Percentiles rank a stretch among this genome's conserved stretches.
phyloP scores from a whole-genome alignment of 2,888 invertebrate species.

The Chymomyza caudatula region DNA sequence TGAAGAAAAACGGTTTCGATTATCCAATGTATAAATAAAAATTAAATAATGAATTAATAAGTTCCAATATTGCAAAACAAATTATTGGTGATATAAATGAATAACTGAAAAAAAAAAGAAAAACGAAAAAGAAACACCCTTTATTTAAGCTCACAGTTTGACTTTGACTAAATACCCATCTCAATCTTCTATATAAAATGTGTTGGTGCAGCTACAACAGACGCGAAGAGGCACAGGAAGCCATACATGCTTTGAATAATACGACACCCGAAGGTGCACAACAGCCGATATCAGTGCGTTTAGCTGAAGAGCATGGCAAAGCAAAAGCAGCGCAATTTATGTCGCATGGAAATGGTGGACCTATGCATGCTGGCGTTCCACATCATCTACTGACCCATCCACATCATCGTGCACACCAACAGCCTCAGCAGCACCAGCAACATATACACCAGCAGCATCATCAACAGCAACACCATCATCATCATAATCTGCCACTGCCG shows the following conservation, averaged over 20 bases:
- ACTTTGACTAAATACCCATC: background rate
- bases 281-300: constrained; percentile 87
- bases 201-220: constrained; percentile 85
- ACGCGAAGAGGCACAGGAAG: constrained; percentile 92
- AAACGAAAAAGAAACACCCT: background rate
- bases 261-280: constrained; percentile 90
- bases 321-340: constrained; percentile 77
- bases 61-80: no score
- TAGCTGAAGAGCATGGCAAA: constrained; percentile 79
- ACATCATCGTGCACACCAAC: constrained; percentile 31
- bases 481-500: constrained; percentile 56
- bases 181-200: background rate
- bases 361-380: constrained; percentile 20
- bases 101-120: background rate
- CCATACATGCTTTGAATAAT: constrained; percentile 90
- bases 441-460: constrained; percentile 22
- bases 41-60: no score
- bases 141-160: background rate
- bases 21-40: no score
- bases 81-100: no score
- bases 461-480: constrained; percentile 42
- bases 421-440: constrained; percentile 35
- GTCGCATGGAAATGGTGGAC: constrained; percentile 59
- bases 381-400: constrained; percentile 33
- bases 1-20: no score